Evolutionary conservation across 1,140 invertebrate genomes (phyloP).

Genomic region (Oncopodura yosiiana): DNA sequence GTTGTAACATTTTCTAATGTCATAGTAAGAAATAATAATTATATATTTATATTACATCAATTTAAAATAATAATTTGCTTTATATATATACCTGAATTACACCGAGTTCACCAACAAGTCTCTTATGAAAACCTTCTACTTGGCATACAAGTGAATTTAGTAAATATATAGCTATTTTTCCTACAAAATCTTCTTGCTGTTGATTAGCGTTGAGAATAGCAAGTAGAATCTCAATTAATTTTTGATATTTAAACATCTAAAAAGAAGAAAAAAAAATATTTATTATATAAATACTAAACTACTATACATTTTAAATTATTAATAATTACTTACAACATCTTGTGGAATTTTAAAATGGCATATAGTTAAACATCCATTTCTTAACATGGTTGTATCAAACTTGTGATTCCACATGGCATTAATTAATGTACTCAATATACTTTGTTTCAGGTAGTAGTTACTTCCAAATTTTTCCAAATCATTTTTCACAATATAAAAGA

Average conservation of each 20-base stretch:
- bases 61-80: slow-evolving; percentile 11
- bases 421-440: slow-evolving; percentile 39
- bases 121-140: slow-evolving; percentile 84
- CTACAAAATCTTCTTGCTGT: slow-evolving; percentile 85
- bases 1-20: slow-evolving; percentile 69
- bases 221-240: slow-evolving; percentile 73
- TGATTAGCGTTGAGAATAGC: slow-evolving; percentile 61
- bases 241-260: slow-evolving; percentile 81
- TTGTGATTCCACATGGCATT: slow-evolving; percentile 78
- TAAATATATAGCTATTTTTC: slow-evolving; percentile 86
- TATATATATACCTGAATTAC: slow-evolving; percentile 63
- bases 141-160: slow-evolving; percentile 92
- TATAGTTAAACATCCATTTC: slow-evolving; percentile 87
- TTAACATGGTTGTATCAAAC: slow-evolving; percentile 81
- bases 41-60: not conserved
- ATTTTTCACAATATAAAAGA: slow-evolving; percentile 87
- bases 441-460: slow-evolving; percentile 17
- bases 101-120: slow-evolving; percentile 76
- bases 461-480: slow-evolving; percentile 55
- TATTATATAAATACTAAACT: not conserved
- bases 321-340: slow-evolving; percentile 67
- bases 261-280: slow-evolving; percentile 34
- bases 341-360: slow-evolving; percentile 90
- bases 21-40: slow-evolving; percentile 9
- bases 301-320: not conserved